Percentiles rank a stretch among this genome's conserved stretches.
Evolutionary conservation across 1,140 invertebrate genomes (phyloP).

Genomic region (Samia ricini): DNA sequence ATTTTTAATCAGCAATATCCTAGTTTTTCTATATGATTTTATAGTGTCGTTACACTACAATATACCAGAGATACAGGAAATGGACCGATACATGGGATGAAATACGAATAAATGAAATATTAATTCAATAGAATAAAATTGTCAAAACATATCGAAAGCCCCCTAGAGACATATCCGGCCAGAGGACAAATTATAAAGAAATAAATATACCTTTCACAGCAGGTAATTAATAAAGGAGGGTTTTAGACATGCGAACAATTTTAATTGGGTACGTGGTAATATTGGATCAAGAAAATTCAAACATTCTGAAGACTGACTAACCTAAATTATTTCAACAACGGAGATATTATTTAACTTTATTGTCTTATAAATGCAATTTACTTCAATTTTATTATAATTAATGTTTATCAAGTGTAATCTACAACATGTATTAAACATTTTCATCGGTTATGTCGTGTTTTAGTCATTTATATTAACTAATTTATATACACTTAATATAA

Average conservation of each 20-base stretch:
- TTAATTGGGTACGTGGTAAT: slow-evolving; percentile 55
- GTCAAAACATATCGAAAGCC: no score
- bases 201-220: slow-evolving; percentile 32
- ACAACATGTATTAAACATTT: no score
- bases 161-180: slow-evolving; percentile 6
- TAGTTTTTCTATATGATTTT: slow-evolving; percentile 50
- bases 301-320: slow-evolving; percentile 11
- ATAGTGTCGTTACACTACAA: slow-evolving; percentile 26
- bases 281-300: slow-evolving; percentile 46
- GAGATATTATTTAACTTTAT: background rate
- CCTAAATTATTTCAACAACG: background rate
- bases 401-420: no score
- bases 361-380: no score
- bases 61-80: slow-evolving; percentile 25
- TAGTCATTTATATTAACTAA: no score
- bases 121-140: background rate
- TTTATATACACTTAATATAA: no score
- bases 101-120: background rate
- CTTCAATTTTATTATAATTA: no score
- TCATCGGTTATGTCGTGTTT: no score
- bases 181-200: slow-evolving; percentile 23
- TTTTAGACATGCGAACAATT: slow-evolving; percentile 35
- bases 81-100: slow-evolving; percentile 28
- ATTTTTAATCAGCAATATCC: slow-evolving; percentile 46
- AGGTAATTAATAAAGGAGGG: slow-evolving; percentile 34